phyloP scores from a whole-genome alignment of 2,113 vertebrate species.

The Nerophis lumbriciformis region DNA sequence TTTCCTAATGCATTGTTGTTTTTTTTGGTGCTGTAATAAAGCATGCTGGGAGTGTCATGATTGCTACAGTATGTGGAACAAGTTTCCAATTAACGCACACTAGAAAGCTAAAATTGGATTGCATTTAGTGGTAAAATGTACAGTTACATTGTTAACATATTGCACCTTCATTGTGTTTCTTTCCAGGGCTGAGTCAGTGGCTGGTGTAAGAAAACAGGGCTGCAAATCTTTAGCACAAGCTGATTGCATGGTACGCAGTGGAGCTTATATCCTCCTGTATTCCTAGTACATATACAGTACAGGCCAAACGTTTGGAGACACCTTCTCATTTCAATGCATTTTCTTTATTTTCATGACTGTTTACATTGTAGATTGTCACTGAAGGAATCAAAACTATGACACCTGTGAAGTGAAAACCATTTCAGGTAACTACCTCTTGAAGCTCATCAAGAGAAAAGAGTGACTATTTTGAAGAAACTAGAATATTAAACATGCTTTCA shows the following conservation, averaged over 20 bases:
- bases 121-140: neutral
- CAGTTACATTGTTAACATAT: neutral
- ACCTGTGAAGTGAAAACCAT: too few relatives aligned
- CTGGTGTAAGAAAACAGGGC: conserved; percentile 77
- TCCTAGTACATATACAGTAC: neutral
- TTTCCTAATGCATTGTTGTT: neutral
- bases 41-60: neutral
- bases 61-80: neutral
- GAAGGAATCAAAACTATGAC: too few relatives aligned
- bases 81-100: too few relatives aligned
- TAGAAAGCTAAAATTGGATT: neutral
- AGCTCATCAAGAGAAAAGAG: too few relatives aligned
- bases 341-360: too few relatives aligned
- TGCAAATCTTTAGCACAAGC: conserved; percentile 83
- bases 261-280: neutral
- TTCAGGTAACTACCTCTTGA: too few relatives aligned
- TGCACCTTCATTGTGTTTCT: conserved; percentile 2
- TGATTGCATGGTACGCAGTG: conserved; percentile 81
- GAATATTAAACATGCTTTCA: too few relatives aligned
- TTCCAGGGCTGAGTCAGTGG: conserved; percentile 77
- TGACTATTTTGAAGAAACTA: too few relatives aligned
- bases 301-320: too few relatives aligned
- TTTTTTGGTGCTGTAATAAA: neutral
- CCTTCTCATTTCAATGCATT: too few relatives aligned
- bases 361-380: too few relatives aligned